Base-by-base conservation (phyloP, 2,113 vertebrate species). In the Aplodontia rufa region DNA sequence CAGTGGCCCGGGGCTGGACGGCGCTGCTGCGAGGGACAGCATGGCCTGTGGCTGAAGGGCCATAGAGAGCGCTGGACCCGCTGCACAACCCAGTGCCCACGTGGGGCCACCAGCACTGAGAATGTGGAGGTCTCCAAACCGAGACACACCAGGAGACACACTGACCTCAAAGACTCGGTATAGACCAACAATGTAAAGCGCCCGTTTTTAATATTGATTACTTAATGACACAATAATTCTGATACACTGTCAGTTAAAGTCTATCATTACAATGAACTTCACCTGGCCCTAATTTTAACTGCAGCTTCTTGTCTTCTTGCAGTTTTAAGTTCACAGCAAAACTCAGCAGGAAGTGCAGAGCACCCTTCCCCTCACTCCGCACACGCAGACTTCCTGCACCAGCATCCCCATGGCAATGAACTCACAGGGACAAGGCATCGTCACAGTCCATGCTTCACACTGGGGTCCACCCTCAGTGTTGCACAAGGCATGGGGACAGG, bases 21-120 rank as follows among this genome's bases (percentile, higher is more conserved):
- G 26, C 8, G 6, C 58, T n/a, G n/a, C 35, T 49, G 37, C 16
- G 64, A 76, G 42, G 12, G 68, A 6, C 4, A 11, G 8, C 32
- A 30, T 32, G 62, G 30, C 75, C 66, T 6, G 45, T 16, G 53
- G n/a, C 8, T 30, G 20, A 32, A n/a, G 53, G 64, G 58, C 9
- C 60, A 35, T 11, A 42, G 37, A 49, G 37, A 32, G 17, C 17
- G 35, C 47, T 6, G 8, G 40, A 16, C 47, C 72, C 1, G 1
- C n/a, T 40, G 45, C 3, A 22, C 8, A 4, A 0, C 0, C 3
- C 7, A 14, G 28, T 60, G 55, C 5, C 37, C 32, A 5, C 12
- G 0, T 5, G 28, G 47, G 55, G 10, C 35, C 3, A 11, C 16
- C 17, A 19, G 35, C 11, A 0, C 78, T 30, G 22, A 42, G 42